Conservation (phyloP, 2,113 vertebrate species). For the Haemorhous mexicanus region DNA sequence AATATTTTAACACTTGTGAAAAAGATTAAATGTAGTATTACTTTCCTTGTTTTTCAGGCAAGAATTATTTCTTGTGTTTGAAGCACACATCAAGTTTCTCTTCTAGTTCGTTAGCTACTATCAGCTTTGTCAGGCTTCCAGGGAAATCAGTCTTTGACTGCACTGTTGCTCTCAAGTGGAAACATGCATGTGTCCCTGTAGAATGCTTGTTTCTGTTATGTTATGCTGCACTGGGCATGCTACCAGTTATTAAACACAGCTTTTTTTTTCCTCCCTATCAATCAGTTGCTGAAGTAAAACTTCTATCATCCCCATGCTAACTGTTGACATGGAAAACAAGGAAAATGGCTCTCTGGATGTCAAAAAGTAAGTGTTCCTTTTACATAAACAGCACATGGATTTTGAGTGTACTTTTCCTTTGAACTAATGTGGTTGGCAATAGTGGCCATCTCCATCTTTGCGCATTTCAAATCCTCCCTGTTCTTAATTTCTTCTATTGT, state of each 20-base stretch:
- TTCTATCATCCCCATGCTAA: slow-evolving; percentile 70
- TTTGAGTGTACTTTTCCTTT: slow-evolving; percentile 32
- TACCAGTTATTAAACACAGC: slow-evolving; percentile 56
- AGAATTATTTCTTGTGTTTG: slow-evolving; percentile 16
- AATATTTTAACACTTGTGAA: background rate
- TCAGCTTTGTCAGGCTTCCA: background rate
- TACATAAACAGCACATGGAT: slow-evolving; percentile 9
- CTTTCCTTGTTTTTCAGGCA: slow-evolving; percentile 5
- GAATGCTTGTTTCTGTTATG: slow-evolving; percentile 35
- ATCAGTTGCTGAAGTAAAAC: slow-evolving; percentile 75
- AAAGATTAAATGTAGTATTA: background rate
- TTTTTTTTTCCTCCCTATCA: slow-evolving; percentile 35
- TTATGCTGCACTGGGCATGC: background rate
- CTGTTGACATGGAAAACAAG: slow-evolving; percentile 91
- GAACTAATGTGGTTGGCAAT: background rate
- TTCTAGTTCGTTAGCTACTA: background rate
- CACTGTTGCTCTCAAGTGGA: background rate
- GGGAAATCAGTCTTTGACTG: background rate
- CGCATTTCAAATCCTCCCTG: background rate
- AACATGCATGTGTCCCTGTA: background rate
- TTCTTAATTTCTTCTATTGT: background rate
- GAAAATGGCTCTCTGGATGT: slow-evolving; percentile 91
- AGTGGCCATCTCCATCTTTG: background rate
- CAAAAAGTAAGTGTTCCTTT: slow-evolving; percentile 84
- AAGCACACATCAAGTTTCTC: background rate